Conservation (phyloP, 1,140 invertebrate species). For the Delia radicum region DNA sequence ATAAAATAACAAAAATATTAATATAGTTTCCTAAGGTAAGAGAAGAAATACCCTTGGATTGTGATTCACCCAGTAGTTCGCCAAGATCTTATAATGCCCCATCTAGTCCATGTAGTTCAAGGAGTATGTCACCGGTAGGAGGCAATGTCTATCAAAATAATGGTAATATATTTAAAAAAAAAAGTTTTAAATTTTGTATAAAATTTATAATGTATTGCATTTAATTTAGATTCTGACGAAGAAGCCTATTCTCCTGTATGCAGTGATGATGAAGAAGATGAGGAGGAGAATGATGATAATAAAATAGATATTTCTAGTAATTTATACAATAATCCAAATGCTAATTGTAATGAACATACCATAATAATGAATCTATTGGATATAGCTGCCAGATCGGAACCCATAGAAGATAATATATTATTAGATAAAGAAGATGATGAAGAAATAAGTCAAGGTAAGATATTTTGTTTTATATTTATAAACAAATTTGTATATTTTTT, state of each 20-base stretch:
- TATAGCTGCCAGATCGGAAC: constrained; percentile 35
- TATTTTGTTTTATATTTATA: background rate
- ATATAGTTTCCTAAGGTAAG: constrained; percentile 43
- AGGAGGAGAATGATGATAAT: constrained; percentile 17
- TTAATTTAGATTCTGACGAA: constrained; percentile 36
- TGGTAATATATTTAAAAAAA: background rate
- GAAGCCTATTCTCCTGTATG: constrained; percentile 55
- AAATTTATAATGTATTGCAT: background rate
- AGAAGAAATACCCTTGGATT: constrained; percentile 35
- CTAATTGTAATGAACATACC: constrained; percentile 35
- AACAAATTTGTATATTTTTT: background rate
- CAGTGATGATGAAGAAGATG: constrained; percentile 51
- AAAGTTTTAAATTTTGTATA: too few relatives aligned
- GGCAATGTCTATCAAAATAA: constrained; percentile 27
- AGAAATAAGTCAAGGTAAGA: constrained; percentile 39
- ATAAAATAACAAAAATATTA: background rate
- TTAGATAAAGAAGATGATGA: constrained; percentile 47
- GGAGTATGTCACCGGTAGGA: constrained; percentile 49
- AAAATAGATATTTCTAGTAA: constrained; percentile 32
- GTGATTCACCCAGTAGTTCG: constrained; percentile 49
- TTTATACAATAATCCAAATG: constrained; percentile 16
- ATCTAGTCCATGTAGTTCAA: constrained; percentile 52
- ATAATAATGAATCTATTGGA: constrained; percentile 48
- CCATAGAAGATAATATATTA: constrained; percentile 48
- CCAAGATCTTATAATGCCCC: constrained; percentile 41